phyloP scores from a whole-genome alignment of 2,797 vertebrate genomes.

The Neostethus bicornis region DNA sequence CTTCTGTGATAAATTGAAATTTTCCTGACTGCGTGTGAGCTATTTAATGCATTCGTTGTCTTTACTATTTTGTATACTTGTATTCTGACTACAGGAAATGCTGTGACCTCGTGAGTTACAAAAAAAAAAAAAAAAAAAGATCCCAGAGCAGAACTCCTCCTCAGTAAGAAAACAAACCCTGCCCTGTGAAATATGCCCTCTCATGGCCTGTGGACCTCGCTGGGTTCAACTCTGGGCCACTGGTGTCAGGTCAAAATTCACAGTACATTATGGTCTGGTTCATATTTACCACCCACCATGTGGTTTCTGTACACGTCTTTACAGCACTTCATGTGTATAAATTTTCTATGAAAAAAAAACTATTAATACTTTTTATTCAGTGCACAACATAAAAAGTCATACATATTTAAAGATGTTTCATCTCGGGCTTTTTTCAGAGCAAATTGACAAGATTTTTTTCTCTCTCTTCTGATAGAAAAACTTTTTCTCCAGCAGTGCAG shows the following conservation, averaged over 20 bases:
- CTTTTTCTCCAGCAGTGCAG: conserved; percentile 6
- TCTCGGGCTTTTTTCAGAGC: neutral
- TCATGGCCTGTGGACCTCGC: conserved; percentile 39
- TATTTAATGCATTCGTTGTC: conserved; percentile 63
- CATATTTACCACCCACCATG: conserved; percentile 46
- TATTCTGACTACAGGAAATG: conserved; percentile 71
- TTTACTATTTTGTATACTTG: conserved; percentile 70
- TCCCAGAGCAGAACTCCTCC: conserved; percentile 50
- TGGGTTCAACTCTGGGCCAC: conserved; percentile 60
- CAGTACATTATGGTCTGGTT: conserved; percentile 25
- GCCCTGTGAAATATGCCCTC: conserved; percentile 52
- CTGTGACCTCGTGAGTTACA: conserved; percentile 63
- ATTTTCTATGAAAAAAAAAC: neutral
- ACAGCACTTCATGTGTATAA: neutral
- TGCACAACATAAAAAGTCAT: neutral
- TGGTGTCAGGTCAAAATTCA: conserved; percentile 50
- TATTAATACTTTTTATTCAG: neutral
- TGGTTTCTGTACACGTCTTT: neutral
- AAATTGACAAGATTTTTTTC: neutral
- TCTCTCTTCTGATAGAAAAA: conserved; percentile 12
- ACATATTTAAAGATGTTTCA: neutral
- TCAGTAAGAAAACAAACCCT: conserved; percentile 60
- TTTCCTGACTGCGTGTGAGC: conserved; percentile 35
- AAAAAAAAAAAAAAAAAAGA: conserved; percentile 11
- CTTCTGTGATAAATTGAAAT: conserved; percentile 66